phyloP scores from a whole-genome alignment of 64 coral and sea anemone genomes.

The Pocillopora verrucosa region DNA sequence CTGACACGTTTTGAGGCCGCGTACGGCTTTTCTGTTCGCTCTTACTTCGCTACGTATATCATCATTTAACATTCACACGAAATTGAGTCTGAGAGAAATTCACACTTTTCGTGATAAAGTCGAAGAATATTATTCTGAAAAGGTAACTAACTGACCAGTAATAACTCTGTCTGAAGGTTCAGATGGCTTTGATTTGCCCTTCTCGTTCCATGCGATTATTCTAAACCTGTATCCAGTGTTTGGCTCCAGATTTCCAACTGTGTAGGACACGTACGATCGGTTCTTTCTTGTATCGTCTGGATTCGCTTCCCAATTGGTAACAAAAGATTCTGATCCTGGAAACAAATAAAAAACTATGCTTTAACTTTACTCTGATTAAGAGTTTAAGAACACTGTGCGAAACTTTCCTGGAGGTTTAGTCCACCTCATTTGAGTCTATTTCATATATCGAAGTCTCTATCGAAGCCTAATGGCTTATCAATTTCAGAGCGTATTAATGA shows the following conservation, averaged over 20 bases:
- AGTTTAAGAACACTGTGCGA: no score
- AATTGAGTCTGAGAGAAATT: neutral
- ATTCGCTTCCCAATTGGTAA: slow-evolving; percentile 58
- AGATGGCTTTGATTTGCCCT: slow-evolving; percentile 69
- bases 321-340: slow-evolving; percentile 46
- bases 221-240: slow-evolving; percentile 77
- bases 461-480: no score
- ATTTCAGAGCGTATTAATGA: no score
- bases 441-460: no score
- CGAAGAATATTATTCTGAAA: no score
- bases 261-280: slow-evolving; percentile 69
- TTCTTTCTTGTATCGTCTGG: slow-evolving; percentile 63
- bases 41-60: no score
- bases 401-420: no score
- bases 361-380: no score
- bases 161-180: slow-evolving; percentile 60
- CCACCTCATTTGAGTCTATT: no score
- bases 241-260: slow-evolving; percentile 71
- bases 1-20: no score
- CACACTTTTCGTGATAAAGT: neutral
- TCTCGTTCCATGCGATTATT: slow-evolving; percentile 84
- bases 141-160: slow-evolving; percentile 56
- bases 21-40: no score
- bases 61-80: no score
- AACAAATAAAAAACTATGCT: neutral